Conservation (phyloP, 2,113 vertebrate genomes). For the Peromyscus maniculatus region DNA sequence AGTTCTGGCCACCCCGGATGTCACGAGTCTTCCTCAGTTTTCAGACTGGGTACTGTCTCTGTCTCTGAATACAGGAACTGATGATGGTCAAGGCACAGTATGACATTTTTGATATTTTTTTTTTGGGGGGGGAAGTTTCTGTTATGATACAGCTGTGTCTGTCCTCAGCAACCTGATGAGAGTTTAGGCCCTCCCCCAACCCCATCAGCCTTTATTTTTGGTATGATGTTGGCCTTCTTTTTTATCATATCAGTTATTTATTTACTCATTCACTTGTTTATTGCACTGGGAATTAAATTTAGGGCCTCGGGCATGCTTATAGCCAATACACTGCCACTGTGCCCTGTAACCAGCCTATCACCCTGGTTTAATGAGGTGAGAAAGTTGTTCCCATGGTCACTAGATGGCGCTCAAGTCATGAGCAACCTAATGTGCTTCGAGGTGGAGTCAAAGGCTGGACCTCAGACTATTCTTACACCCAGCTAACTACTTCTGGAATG, state of each 20-base stretch:
- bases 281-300: background rate
- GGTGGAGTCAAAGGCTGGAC: background rate
- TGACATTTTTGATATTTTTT: background rate
- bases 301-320: background rate
- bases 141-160: background rate
- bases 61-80: background rate
- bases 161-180: too few relatives aligned
- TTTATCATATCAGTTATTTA: background rate
- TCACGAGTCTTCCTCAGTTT: background rate
- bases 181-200: background rate
- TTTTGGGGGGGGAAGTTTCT: background rate
- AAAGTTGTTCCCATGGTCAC: constrained; percentile 35
- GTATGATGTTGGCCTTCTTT: background rate
- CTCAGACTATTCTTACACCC: background rate
- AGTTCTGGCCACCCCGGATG: background rate
- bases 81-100: background rate
- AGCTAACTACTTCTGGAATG: background rate
- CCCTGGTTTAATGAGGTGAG: background rate
- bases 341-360: too few relatives aligned
- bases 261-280: background rate
- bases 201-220: background rate
- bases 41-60: background rate
- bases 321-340: background rate
- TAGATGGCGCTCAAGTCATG: constrained; percentile 69
- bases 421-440: background rate